Evolutionary conservation across 2,888 invertebrate species (phyloP), one percentile per base, ranked within the genome.

Genomic region (Eupithecia abbreviata): DNA sequence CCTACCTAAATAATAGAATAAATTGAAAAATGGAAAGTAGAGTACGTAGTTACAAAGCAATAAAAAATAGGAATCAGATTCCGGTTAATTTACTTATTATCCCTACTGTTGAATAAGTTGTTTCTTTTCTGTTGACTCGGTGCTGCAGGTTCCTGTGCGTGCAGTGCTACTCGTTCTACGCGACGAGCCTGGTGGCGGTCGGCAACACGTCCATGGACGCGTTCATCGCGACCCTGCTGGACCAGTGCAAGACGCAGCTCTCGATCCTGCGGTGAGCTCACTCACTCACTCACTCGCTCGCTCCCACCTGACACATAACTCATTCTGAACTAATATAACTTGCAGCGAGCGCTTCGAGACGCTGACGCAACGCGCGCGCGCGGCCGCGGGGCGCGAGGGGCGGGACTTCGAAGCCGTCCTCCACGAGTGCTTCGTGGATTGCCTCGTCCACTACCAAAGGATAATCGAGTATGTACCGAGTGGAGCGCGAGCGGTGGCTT

Each of bases 151-250:
- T 94, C 77, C 77, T 78, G 9, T 58, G 83, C 66, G 87, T 90
- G 71, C 82, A 93, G 77, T 62, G 88, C 76, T 94, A 93, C 82
- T 91, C 93, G 69, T 91, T 89, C 86, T 90, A 90, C 84, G 91
- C 89, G 68, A 94, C 93, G 2, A 89, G 93, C 10, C 84, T 94
- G 73, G 92, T 93, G 65, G 94, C 91, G 42, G 88, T 94, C 51
- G 94, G 93, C 18, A 94, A 94, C 82, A 94, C 94, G 18, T 93
- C 93, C 12, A 93, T 92, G 93, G 94, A 94, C 74, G 93, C 93
- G 0, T 92, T 94, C 80, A 88, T 94, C 73, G 93, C 89, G 2
- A 90, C 93, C 13, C 79, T 93, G n/a, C 85, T 94, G 45, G 85
- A 86, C 77, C 93, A 93, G 82, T 92, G 91, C 82, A 88, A 90